phyloP scores from a whole-genome alignment of 2,113 vertebrate species.

The Phylloscopus trochilus region DNA sequence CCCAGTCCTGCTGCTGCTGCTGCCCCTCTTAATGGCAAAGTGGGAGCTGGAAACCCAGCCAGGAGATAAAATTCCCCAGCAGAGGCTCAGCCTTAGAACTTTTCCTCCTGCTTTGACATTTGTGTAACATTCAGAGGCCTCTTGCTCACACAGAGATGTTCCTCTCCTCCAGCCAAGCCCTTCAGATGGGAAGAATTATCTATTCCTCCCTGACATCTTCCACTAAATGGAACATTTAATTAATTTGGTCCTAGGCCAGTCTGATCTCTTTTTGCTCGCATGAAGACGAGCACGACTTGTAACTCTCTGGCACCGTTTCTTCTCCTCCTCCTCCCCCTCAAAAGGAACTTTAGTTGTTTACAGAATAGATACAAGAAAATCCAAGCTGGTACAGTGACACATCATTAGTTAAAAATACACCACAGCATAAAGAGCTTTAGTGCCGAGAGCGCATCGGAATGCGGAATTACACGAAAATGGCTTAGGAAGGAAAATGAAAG shows the following conservation, averaged over 20 bases:
- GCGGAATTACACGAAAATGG: background rate
- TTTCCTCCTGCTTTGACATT: slow-evolving; percentile 2
- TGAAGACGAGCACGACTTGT: background rate
- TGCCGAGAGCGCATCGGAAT: background rate
- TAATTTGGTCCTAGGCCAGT: slow-evolving; percentile 51
- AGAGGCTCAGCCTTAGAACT: slow-evolving; percentile 6
- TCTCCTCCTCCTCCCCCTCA: slow-evolving; percentile 11
- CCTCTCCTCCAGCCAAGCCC: slow-evolving; percentile 1
- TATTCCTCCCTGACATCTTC: slow-evolving; percentile 58
- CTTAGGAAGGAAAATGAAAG: slow-evolving; percentile 44
- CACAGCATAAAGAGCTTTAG: slow-evolving; percentile 32
- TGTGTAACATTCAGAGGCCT: slow-evolving; percentile 27
- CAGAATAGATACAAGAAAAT: slow-evolving; percentile 55
- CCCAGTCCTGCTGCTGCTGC: background rate
- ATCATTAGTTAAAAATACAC: slow-evolving; percentile 56
- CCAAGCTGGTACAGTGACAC: slow-evolving; percentile 9
- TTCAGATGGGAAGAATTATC: slow-evolving; percentile 46
- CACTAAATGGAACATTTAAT: slow-evolving; percentile 62
- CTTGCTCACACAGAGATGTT: background rate
- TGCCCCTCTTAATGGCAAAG: background rate
- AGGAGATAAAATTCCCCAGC: slow-evolving; percentile 7
- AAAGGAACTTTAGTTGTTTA: slow-evolving; percentile 61
- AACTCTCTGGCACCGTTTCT: background rate
- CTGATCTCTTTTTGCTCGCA: background rate
- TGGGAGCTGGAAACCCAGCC: background rate